Conservation (phyloP, 2,113 vertebrate genomes). For the Anoura caudifer region DNA sequence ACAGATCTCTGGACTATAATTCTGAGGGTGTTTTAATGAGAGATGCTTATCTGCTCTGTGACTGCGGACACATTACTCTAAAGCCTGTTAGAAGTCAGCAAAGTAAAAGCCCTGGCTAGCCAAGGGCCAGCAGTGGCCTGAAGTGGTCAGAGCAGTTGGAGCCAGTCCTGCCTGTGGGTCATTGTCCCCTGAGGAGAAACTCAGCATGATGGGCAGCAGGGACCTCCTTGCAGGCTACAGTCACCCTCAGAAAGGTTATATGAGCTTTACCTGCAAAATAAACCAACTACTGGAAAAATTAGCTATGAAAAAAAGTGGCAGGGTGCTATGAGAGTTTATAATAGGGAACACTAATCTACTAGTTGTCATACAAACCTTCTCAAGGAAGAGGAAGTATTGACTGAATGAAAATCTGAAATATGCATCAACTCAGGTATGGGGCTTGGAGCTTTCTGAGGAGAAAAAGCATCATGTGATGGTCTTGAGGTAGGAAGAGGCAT, state of each 20-base stretch:
- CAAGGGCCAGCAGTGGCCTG: not conserved
- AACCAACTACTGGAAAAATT: not conserved
- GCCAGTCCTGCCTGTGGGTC: not conserved
- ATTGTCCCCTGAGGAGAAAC: not conserved
- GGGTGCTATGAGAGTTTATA: not conserved
- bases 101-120: not conserved
- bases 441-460: not conserved
- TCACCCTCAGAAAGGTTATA: not conserved
- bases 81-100: not conserved
- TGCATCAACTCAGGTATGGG: not conserved
- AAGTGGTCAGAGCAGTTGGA: not conserved
- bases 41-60: not conserved
- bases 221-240: not conserved
- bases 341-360: not conserved
- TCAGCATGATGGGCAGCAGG: not conserved
- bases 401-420: not conserved
- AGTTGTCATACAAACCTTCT: not conserved
- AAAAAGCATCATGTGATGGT: not conserved
- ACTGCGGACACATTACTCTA: not conserved
- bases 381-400: not conserved
- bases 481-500: not conserved
- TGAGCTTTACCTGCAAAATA: not conserved
- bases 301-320: not conserved
- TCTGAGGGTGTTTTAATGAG: not conserved
- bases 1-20: not conserved